Conservation (phyloP, 2,797 vertebrate genomes). For the Hypotaenidia okinawae region DNA sequence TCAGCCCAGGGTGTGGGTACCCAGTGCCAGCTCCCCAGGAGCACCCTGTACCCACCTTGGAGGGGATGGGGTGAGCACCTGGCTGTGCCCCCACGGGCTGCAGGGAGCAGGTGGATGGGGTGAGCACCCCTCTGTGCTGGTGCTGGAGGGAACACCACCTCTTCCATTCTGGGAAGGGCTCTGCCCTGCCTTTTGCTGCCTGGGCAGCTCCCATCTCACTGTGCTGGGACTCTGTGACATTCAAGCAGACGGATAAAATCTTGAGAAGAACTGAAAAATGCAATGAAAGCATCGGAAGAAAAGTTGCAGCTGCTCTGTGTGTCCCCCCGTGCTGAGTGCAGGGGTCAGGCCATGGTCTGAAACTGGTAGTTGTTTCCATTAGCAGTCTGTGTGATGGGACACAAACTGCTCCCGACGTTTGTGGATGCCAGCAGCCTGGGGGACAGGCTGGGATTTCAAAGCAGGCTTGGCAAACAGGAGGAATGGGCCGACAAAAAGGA, state of each 20-base stretch:
- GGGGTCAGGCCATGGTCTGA: not conserved
- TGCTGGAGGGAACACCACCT: not conserved
- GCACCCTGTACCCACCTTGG: not conserved
- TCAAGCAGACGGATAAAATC: not conserved
- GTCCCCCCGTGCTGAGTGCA: not conserved
- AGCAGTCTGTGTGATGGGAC: not conserved
- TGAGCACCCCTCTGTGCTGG: not conserved
- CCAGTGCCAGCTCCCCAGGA: not conserved
- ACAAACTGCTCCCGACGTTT: not conserved
- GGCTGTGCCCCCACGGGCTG: not conserved
- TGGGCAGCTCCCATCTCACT: not conserved
- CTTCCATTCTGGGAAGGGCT: not conserved
- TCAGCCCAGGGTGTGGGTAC: not conserved
- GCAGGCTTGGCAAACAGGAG: not conserved
- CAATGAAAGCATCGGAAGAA: slow-evolving; percentile 15
- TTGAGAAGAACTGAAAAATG: slow-evolving; percentile 20
- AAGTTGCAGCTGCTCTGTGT: slow-evolving; percentile 43
- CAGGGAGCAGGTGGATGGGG: rapidly evolving
- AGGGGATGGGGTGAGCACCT: not conserved
- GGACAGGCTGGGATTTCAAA: not conserved
- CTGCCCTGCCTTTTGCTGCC: not conserved
- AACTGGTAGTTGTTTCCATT: not conserved
- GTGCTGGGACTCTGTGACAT: not conserved
- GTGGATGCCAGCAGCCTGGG: not conserved
- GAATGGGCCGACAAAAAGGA: not conserved